Evolutionary conservation across 2,888 invertebrate species (phyloP), one percentile per base, ranked within the genome.

Genomic region (Aphodius granarius): DNA sequence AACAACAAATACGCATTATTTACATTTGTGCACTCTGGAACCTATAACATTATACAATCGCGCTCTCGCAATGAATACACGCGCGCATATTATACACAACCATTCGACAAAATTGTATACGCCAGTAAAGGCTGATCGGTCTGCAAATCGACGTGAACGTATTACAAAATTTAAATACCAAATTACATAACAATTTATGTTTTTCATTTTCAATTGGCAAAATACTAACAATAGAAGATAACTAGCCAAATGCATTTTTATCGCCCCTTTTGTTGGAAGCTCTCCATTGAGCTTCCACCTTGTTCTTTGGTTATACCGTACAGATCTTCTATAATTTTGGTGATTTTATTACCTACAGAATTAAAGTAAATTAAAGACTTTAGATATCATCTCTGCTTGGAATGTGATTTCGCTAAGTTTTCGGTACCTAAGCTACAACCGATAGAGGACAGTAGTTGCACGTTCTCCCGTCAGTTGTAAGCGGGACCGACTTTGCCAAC

Each of bases 1-100:
- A 68, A 68, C 68, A 68, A 68, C 68, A 68, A 68, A 68, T 68
- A 68, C 68, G 68, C 68, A 68, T 68, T 68, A 68, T 68, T 68
- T 68, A 68, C 68, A 20, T 68, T 68, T 22, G 68, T 16, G 20
- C 20, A 20, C 20, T 68, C 68, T n/a, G 68, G 68, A 68, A 20
- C 68, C 68, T 68, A 68, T 68, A 21, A 68, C 21, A 68, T 68
- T 68, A 68, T 20, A 22, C 68, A 22, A 68, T 68, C 22, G 21
- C 68, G 68, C 66, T 20, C 66, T 20, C 66, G 66, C 9, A 68
- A 68, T 13, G 43, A 43, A 43, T 43, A 43, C 43, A 43, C 9
- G 43, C 6, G 43, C 43, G 43, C 43, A 43, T 43, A 43, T 43
- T 43, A 43, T 43, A 43, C 13, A 13, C 43, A 13, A 43, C 1